Conservation (phyloP, 2,888 invertebrate genomes). For the Caenorhabditis sp. region DNA sequence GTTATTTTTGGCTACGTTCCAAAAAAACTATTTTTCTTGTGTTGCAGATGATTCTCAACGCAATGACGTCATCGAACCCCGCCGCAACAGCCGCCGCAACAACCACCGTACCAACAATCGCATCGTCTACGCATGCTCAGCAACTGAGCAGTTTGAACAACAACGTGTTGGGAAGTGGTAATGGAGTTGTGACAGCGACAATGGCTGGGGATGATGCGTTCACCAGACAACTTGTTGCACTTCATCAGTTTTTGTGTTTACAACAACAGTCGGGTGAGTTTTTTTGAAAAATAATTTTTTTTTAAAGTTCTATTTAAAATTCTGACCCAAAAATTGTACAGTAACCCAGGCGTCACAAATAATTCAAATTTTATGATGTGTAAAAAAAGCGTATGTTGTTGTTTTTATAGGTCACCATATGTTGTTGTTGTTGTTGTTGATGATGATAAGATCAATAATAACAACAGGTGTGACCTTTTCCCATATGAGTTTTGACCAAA, state of each 20-base stretch:
- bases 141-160: neutral
- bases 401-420: too few species aligned
- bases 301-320: too few species aligned
- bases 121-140: neutral
- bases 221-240: neutral
- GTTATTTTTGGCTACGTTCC: neutral
- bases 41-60: neutral
- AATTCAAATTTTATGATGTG: too few species aligned
- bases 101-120: neutral
- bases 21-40: neutral
- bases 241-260: neutral
- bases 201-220: neutral
- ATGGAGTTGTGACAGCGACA: neutral
- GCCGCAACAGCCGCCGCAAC: neutral
- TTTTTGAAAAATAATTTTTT: too few species aligned
- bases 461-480: too few species aligned
- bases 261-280: neutral
- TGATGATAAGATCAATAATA: too few species aligned
- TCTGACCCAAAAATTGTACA: too few species aligned
- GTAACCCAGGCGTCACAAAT: too few species aligned
- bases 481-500: too few species aligned
- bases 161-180: too few species aligned
- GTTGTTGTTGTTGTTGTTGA: too few species aligned
- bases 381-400: too few species aligned
- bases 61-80: neutral